A percentile compares a stretch with the other conserved stretches of the same genome.
phyloP scores from a whole-genome alignment of 1,140 invertebrate species.

The Ylistrum balloti region DNA sequence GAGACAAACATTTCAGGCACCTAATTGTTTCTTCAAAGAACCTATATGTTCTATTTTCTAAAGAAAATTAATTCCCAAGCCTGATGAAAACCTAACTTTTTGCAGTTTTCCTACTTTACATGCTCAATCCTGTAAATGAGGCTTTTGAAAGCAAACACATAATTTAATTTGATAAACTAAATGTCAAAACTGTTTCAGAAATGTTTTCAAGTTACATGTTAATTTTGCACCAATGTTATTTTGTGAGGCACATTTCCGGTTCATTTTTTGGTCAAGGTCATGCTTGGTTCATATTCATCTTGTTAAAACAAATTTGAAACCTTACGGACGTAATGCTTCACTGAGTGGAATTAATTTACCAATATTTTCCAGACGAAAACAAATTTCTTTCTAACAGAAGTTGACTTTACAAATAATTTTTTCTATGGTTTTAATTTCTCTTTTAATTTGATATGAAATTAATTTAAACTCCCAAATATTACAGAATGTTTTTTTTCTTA shows the following conservation, averaged over 20 bases:
- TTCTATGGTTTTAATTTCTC: not conserved
- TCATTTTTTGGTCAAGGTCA: not conserved
- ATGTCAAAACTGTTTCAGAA: slow-evolving; percentile 25
- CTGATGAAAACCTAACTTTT: not conserved
- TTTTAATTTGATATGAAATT: not conserved
- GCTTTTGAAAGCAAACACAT: not conserved
- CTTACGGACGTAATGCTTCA: not conserved
- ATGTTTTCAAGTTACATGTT: not conserved
- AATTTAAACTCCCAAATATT: not conserved
- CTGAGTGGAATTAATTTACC: not conserved
- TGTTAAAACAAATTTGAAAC: not conserved
- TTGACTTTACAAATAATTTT: not conserved
- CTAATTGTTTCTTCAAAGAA: slow-evolving; percentile 6
- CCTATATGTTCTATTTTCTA: not conserved
- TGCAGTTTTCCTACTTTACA: not conserved
- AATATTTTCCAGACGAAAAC: not conserved
- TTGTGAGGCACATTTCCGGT: not conserved
- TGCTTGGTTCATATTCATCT: not conserved
- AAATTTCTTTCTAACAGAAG: not conserved
- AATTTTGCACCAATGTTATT: not conserved
- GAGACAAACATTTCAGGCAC: not conserved
- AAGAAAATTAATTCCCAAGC: slow-evolving; percentile 12
- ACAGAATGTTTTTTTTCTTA: not conserved
- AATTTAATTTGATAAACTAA: not conserved
- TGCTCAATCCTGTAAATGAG: not conserved